phyloP scores from a whole-genome alignment of 2,888 invertebrate genomes.

The Seira ritae region DNA sequence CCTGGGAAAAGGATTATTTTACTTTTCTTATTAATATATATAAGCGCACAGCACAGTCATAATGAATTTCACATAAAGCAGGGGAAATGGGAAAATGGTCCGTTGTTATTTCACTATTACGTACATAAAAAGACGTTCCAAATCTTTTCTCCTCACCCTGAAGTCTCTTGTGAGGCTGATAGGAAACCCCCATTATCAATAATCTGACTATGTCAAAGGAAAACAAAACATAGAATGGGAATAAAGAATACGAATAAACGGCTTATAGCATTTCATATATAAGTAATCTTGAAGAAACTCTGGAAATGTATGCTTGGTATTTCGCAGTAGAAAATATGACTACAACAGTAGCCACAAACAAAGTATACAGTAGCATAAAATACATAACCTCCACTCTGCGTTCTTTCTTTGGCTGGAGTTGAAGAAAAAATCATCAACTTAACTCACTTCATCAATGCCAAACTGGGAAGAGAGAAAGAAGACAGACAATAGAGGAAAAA shows the following conservation, averaged over 20 bases:
- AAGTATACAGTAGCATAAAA: neutral
- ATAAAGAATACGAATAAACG: neutral
- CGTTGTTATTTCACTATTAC: neutral
- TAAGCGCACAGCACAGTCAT: neutral
- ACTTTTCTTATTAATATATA: conserved; percentile 6
- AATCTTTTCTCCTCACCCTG: neutral
- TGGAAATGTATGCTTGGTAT: no score
- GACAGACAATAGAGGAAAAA: neutral
- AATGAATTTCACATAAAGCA: conserved; percentile 11
- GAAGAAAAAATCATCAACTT: conserved; percentile 40
- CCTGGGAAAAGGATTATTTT: conserved; percentile 2
- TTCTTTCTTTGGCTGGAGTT: neutral
- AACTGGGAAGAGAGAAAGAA: conserved; percentile 14
- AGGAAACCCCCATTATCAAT: conserved; percentile 6
- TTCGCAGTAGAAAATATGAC: no score
- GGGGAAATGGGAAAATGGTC: neutral
- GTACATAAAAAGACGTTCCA: neutral
- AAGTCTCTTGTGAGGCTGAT: neutral
- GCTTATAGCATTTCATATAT: neutral
- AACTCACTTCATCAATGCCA: conserved; percentile 59
- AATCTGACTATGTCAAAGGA: conserved; percentile 1
- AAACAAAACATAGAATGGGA: neutral
- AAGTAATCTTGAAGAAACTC: neutral
- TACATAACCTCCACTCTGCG: neutral
- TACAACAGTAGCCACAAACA: neutral